These are phyloP conservation scores for Hirtodrosophila duncani DNA, from an alignment of 2,888 invertebrate genomes.

Conservation along the genomic window DNA sequence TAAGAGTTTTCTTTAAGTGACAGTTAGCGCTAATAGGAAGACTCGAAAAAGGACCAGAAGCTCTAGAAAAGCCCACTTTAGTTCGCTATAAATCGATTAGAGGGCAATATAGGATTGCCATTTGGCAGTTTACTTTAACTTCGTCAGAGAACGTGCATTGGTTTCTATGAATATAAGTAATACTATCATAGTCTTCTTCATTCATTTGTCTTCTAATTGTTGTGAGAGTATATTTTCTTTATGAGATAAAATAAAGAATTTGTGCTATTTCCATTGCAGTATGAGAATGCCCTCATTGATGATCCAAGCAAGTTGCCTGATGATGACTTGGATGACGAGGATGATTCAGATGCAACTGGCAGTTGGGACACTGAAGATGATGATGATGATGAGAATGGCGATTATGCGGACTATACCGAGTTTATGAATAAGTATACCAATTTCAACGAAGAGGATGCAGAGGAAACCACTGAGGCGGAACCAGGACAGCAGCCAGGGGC, in stretches of 20 bases:
- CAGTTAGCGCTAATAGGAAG: no score
- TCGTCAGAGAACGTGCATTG: no score
- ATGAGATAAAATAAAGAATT: no score
- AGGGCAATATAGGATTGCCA: no score
- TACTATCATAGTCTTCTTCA: no score
- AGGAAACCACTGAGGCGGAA: conserved; percentile 8
- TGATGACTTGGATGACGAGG: conserved; percentile 36
- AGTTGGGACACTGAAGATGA: conserved; percentile 42
- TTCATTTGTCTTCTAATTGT: no score
- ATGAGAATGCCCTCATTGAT: conserved; percentile 66
- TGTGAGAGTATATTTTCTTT: no score
- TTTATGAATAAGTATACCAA: conserved; percentile 33
- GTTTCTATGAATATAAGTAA: background rate
- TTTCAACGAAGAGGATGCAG: background rate
- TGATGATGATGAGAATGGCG: conserved; percentile 24
- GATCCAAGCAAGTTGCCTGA: conserved; percentile 51
- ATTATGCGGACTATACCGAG: conserved; percentile 49
- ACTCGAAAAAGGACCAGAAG: no score
- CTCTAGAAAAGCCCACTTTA: no score
- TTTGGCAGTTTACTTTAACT: no score
- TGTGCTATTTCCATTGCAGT: conserved; percentile 64
- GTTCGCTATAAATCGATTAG: no score
- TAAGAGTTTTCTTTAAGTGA: no score
- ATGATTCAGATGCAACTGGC: conserved; percentile 34
- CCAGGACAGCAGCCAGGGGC: conserved; percentile 1